Evolutionary conservation across 2,797 vertebrate species (phyloP).

Genomic region (Dipus sagitta): DNA sequence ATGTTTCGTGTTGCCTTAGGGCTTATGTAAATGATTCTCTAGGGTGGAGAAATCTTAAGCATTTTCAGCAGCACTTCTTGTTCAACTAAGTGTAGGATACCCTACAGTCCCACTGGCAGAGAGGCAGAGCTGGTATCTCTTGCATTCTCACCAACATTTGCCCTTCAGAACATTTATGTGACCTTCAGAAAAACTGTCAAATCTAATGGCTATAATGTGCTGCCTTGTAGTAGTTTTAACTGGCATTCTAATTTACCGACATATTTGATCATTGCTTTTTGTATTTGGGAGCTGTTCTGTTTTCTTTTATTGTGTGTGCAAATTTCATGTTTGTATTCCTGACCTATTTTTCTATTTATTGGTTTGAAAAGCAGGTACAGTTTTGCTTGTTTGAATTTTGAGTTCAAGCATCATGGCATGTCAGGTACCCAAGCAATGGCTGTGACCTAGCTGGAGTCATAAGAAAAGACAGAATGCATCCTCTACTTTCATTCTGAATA

Average conservation of each 20-base stretch:
- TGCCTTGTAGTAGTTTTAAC: not conserved
- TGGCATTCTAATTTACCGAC: not conserved
- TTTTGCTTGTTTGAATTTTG: not conserved
- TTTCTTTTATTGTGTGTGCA: not conserved
- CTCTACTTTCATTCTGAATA: not conserved
- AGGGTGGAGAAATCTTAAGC: not conserved
- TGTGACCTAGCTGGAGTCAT: not conserved
- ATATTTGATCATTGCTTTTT: not conserved
- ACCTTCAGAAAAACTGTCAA: not conserved
- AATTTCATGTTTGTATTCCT: not conserved
- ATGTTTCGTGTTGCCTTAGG: not conserved
- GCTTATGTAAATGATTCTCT: not conserved
- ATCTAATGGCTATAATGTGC: not conserved
- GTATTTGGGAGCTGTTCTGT: not conserved
- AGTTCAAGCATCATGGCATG: not conserved
- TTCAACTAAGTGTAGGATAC: not conserved
- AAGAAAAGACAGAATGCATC: not conserved
- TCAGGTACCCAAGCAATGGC: no score
- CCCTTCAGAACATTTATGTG: constrained; percentile 7
- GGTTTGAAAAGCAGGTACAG: not conserved
- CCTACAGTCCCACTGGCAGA: no score
- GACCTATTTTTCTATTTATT: constrained; percentile 14
- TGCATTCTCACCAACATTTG: not conserved
- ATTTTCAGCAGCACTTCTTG: not conserved
- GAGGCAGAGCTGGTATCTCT: not conserved